A percentile compares a stretch with the other conserved stretches of the same genome.
Conservation (phyloP, 2,113 vertebrate species). For the Theristicus caerulescens region DNA sequence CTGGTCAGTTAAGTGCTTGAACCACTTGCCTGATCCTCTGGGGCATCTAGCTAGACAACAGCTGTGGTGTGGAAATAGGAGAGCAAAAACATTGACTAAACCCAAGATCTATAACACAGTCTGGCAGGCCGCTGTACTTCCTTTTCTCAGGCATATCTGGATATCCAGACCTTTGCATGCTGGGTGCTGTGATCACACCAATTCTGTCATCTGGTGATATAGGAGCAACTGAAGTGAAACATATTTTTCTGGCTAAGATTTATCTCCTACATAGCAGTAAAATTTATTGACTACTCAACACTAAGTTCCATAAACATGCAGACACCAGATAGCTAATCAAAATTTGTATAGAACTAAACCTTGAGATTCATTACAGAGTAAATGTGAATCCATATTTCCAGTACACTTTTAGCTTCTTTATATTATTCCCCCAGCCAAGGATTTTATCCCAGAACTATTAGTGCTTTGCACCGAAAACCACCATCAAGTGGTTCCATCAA, state of each 20-base stretch:
- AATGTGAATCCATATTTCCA: neutral
- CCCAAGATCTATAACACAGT: neutral
- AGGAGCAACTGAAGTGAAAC: neutral
- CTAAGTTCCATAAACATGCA: neutral
- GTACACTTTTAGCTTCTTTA: neutral
- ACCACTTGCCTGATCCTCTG: neutral
- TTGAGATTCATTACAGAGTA: neutral
- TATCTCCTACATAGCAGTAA: neutral
- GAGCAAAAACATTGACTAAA: neutral
- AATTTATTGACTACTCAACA: neutral
- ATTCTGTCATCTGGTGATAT: neutral
- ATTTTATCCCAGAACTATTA: neutral
- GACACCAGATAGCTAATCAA: neutral
- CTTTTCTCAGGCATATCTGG: neutral
- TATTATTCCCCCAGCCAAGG: neutral
- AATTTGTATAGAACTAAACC: neutral
- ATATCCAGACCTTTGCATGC: neutral
- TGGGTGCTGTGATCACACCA: neutral
- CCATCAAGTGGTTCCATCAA: neutral
- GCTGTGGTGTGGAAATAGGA: neutral
- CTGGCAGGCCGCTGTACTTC: neutral
- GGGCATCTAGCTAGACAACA: neutral
- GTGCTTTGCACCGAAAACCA: neutral
- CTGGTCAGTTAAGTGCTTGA: neutral
- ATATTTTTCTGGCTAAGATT: neutral